A percentile compares a stretch with the other conserved stretches of the same genome.
phyloP scores from a whole-genome alignment of 2,888 invertebrate genomes.

The Drosophila mulleri region DNA sequence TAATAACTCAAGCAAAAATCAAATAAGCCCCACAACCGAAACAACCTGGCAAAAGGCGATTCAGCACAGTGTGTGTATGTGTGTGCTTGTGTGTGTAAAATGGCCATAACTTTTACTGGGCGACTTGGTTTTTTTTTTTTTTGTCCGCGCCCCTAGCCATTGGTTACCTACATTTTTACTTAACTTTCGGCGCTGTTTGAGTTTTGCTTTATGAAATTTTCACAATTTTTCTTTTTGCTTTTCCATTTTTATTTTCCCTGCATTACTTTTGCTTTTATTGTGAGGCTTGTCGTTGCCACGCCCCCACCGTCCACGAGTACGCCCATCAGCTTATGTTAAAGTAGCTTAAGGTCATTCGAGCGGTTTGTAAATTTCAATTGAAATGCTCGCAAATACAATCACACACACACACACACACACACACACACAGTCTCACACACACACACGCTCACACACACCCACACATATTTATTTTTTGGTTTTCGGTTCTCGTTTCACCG shows the following conservation, averaged over 20 bases:
- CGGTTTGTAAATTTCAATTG: conserved; percentile 73
- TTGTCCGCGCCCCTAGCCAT: conserved; percentile 47
- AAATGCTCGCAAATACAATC: conserved; percentile 46
- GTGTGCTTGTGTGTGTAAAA: conserved; percentile 6
- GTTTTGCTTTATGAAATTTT: conserved; percentile 74
- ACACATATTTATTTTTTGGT: conserved; percentile 12
- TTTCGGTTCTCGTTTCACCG: conserved; percentile 38
- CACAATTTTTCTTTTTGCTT: conserved; percentile 31
- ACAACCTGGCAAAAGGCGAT: conserved; percentile 32
- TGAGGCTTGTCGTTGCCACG: conserved; percentile 12
- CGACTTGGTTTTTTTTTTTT: conserved; percentile 37
- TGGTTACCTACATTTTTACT: conserved; percentile 73
- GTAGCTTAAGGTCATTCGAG: conserved; percentile 72
- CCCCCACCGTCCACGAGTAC: neutral
- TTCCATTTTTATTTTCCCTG: conserved; percentile 30
- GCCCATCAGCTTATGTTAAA: conserved; percentile 52
- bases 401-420: too few species aligned
- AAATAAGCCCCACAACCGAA: conserved; percentile 40
- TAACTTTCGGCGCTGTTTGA: conserved; percentile 68
- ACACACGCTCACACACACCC: neutral
- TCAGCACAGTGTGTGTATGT: conserved; percentile 2
- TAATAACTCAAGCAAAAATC: conserved; percentile 69
- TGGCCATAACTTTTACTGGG: conserved; percentile 39
- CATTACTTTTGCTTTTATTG: conserved; percentile 56
- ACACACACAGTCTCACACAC: neutral